phyloP scores from a whole-genome alignment of 2,113 vertebrate genomes.

The Thinocorus orbignyianus region DNA sequence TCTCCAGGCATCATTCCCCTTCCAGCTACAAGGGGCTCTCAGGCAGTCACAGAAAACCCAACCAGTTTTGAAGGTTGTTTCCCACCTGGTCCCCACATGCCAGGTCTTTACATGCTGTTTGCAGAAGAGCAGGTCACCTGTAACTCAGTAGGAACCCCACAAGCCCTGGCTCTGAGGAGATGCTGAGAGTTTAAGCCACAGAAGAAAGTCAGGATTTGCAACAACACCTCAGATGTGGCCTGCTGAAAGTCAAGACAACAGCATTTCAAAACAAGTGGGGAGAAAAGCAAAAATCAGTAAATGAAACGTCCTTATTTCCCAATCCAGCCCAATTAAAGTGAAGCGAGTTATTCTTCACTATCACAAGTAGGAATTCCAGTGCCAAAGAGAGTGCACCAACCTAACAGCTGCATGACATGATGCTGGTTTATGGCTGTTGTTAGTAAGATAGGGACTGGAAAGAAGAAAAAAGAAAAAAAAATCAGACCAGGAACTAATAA shows the following conservation, averaged over 20 bases:
- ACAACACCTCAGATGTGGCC: not conserved
- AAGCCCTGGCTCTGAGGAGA: not conserved
- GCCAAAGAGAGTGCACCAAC: not conserved
- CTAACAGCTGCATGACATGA: not conserved
- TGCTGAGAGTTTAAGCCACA: not conserved
- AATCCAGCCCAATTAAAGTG: not conserved
- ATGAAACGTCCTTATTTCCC: not conserved
- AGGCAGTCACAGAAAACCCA: not conserved
- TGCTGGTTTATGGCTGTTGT: not conserved
- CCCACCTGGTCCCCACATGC: not conserved
- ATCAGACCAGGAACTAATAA: not conserved
- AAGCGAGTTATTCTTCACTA: not conserved
- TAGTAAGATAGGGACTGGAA: not conserved
- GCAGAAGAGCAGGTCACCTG: not conserved
- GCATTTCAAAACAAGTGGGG: not conserved
- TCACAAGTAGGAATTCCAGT: not conserved
- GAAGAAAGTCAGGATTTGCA: not conserved
- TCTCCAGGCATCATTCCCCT: not conserved
- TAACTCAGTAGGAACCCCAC: not conserved
- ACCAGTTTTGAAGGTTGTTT: not conserved
- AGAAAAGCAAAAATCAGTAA: not conserved
- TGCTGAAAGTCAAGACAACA: not conserved
- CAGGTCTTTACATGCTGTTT: fast-evolving
- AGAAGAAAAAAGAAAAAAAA: no score
- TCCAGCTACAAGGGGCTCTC: not conserved